Evolutionary conservation across 2,888 invertebrate genomes (phyloP).

Genomic region (Apotomis turbidana): DNA sequence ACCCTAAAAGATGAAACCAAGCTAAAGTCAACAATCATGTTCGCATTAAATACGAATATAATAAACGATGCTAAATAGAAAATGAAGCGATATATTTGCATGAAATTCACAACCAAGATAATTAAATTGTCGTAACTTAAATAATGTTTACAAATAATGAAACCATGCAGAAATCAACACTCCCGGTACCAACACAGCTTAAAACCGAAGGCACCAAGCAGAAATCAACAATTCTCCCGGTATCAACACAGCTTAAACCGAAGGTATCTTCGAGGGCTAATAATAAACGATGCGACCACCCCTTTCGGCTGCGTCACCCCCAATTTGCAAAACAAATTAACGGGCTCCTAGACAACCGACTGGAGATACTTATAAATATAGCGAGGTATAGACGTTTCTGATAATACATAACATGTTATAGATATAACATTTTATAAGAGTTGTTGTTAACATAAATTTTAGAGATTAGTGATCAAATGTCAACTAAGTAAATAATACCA

Average conservation of each 20-base stretch:
- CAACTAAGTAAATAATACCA: too few relatives aligned
- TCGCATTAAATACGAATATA: too few relatives aligned
- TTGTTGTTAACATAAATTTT: too few relatives aligned
- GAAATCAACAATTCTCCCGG: background rate
- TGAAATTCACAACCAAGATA: too few relatives aligned
- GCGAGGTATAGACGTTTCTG: too few relatives aligned
- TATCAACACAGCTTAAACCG: slow-evolving; percentile 24
- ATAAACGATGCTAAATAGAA: too few relatives aligned
- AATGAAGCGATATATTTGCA: too few relatives aligned
- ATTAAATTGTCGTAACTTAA: background rate
- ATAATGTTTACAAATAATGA: background rate
- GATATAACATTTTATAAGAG: too few relatives aligned
- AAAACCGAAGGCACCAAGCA: slow-evolving; percentile 9
- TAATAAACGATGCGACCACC: slow-evolving; percentile 42
- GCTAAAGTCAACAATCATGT: too few relatives aligned
- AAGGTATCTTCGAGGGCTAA: slow-evolving; percentile 24
- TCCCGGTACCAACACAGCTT: slow-evolving; percentile 18
- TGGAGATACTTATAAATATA: slow-evolving; percentile 16
- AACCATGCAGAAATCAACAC: background rate
- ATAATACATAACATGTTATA: too few relatives aligned
- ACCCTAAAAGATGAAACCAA: too few relatives aligned
- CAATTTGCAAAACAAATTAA: slow-evolving; percentile 81
- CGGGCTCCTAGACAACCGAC: slow-evolving; percentile 65
- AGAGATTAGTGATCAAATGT: too few relatives aligned
- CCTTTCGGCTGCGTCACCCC: slow-evolving; percentile 64